Evolutionary conservation across 2,113 vertebrate genomes (phyloP).

Genomic region (Reinhardtius hippoglossoides): DNA sequence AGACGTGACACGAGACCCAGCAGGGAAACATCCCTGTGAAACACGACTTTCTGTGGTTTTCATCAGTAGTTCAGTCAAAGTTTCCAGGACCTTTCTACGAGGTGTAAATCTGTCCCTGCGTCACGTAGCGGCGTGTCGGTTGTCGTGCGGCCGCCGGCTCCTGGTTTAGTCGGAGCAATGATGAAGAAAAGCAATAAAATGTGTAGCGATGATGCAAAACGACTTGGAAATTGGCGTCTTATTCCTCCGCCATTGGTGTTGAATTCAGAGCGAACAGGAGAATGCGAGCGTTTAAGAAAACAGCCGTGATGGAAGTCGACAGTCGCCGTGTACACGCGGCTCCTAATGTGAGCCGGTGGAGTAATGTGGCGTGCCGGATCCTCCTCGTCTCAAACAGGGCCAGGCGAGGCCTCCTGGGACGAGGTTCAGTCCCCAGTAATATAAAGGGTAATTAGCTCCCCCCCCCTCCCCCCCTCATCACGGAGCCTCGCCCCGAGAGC

Average conservation of each 20-base stretch:
- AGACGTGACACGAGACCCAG: too few species aligned
- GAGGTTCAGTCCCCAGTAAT: slow-evolving; percentile 64
- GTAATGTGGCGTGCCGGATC: slow-evolving; percentile 62
- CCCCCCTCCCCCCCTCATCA: slow-evolving; percentile 62
- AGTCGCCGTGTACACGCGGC: not conserved
- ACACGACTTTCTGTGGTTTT: too few species aligned
- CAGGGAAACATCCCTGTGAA: too few species aligned
- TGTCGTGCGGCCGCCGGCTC: too few species aligned
- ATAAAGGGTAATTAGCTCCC: slow-evolving; percentile 77
- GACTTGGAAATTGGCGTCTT: not conserved
- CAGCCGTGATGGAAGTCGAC: slow-evolving; percentile 5
- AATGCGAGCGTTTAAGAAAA: not conserved
- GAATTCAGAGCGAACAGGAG: not conserved
- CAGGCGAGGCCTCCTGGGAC: slow-evolving; percentile 65
- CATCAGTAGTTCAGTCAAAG: too few species aligned
- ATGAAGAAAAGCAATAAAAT: too few species aligned
- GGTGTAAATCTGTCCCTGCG: too few species aligned
- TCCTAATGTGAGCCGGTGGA: slow-evolving; percentile 36
- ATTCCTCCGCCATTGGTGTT: not conserved
- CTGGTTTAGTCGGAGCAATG: too few species aligned
- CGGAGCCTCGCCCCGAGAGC: slow-evolving; percentile 61
- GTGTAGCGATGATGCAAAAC: not conserved
- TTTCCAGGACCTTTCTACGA: too few species aligned
- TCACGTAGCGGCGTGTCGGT: too few species aligned
- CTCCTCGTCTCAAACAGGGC: slow-evolving; percentile 66